Conservation (phyloP, 1,140 invertebrate genomes). For the Tribolium castaneum region DNA sequence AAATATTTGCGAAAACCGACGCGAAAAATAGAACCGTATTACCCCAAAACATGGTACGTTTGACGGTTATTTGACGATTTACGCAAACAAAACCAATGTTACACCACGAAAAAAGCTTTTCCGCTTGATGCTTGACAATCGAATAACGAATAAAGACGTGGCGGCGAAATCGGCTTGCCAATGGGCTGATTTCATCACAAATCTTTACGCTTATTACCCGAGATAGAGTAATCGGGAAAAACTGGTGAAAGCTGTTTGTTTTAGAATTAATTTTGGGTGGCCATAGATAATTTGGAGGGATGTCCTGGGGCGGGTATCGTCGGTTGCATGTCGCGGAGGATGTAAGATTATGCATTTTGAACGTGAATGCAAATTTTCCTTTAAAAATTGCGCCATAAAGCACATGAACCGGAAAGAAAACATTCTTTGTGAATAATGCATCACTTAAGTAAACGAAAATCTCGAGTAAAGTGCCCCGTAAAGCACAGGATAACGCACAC, state of each 20-base stretch:
- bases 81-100: neutral
- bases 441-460: conserved; percentile 53
- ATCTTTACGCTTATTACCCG: too few relatives aligned
- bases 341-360: conserved; percentile 45
- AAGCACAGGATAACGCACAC: conserved; percentile 43
- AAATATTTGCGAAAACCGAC: conserved; percentile 30
- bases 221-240: too few relatives aligned
- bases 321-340: conserved; percentile 38
- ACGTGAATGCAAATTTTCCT: conserved; percentile 51
- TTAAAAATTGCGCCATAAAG: conserved; percentile 52
- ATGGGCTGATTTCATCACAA: too few relatives aligned
- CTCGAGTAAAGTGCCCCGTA: conserved; percentile 46
- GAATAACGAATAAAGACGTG: neutral
- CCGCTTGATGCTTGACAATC: neutral
- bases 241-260: too few relatives aligned
- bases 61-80: conserved; percentile 26
- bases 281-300: neutral
- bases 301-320: neutral
- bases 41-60: conserved; percentile 15
- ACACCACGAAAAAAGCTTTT: conserved; percentile 2
- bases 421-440: conserved; percentile 53
- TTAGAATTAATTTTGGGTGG: too few relatives aligned
- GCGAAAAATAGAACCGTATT: conserved; percentile 34
- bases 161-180: neutral
- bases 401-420: conserved; percentile 49